Percentiles rank a stretch among this genome's conserved stretches.
Evolutionary conservation across 2,113 vertebrate genomes (phyloP).

Genomic region (Melanostigma gelatinosum): DNA sequence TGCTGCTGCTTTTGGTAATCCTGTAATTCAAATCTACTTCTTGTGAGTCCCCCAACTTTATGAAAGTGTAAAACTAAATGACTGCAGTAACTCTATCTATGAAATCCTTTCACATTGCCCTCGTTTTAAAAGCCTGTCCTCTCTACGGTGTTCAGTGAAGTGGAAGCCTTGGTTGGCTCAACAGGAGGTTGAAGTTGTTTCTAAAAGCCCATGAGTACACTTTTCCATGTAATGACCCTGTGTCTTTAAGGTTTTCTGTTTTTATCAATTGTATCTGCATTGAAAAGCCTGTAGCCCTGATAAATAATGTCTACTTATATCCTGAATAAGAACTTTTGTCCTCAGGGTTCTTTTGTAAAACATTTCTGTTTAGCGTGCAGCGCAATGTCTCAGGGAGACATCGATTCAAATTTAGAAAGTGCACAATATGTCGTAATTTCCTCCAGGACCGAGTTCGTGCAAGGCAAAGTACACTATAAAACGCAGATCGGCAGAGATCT

Average conservation of each 20-base stretch:
- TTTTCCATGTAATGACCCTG: conserved; percentile 13
- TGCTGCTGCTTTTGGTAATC: neutral
- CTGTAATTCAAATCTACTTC: neutral
- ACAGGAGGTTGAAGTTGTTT: neutral
- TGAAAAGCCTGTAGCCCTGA: conserved; percentile 17
- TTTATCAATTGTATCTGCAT: neutral
- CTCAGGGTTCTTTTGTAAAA: conserved; percentile 30
- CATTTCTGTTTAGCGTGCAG: neutral
- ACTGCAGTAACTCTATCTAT: neutral
- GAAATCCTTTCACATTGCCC: neutral
- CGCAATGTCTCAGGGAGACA: too few species aligned
- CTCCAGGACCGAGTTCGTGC: too few species aligned
- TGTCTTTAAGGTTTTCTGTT: conserved; percentile 16
- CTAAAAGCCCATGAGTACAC: neutral
- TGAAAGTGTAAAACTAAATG: neutral
- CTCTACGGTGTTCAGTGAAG: neutral
- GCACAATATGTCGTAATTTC: too few species aligned
- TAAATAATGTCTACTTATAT: neutral
- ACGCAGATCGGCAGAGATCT: too few species aligned
- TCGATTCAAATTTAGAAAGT: too few species aligned
- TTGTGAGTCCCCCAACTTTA: neutral
- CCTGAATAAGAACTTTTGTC: conserved; percentile 26
- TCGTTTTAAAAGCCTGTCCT: neutral
- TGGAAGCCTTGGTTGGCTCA: conserved; percentile 30
- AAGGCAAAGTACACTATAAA: too few species aligned